A percentile compares a stretch with the other conserved stretches of the same genome.
Evolutionary conservation across 2,888 invertebrate species (phyloP).

Genomic region (Epirrita christyi): DNA sequence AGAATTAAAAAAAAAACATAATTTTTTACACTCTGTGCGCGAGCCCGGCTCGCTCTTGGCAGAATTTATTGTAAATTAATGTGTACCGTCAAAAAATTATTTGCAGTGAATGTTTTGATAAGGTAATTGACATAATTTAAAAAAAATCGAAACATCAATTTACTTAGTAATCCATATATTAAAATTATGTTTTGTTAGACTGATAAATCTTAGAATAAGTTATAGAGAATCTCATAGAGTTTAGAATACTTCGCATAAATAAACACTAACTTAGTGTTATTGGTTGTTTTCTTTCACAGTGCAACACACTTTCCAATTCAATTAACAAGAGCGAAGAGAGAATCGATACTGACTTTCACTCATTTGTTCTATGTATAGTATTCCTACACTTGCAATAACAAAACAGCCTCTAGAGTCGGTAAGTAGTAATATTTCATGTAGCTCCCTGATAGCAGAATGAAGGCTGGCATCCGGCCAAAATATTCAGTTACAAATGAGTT

Average conservation of each 20-base stretch:
- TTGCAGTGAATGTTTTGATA: too few species aligned
- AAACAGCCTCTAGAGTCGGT: constrained; percentile 31
- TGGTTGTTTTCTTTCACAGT: constrained; percentile 28
- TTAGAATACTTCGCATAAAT: constrained; percentile 45
- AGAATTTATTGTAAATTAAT: too few species aligned
- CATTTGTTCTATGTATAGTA: constrained; percentile 18
- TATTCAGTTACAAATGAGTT: constrained; percentile 61
- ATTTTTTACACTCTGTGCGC: too few species aligned
- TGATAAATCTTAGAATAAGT: constrained; percentile 53
- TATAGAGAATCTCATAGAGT: constrained; percentile 47
- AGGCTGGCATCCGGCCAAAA: constrained; percentile 65
- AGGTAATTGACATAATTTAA: too few species aligned
- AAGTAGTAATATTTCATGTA: constrained; percentile 46
- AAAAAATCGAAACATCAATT: too few species aligned
- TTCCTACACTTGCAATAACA: constrained; percentile 24
- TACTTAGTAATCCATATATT: background rate
- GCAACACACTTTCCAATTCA: constrained; percentile 25
- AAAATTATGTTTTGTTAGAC: constrained; percentile 48
- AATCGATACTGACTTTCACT: constrained; percentile 30
- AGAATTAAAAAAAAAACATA: too few species aligned
- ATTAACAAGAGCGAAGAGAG: constrained; percentile 20
- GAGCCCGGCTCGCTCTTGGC: too few species aligned
- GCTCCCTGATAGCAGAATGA: constrained; percentile 50
- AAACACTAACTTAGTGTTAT: constrained; percentile 37
- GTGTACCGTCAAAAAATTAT: too few species aligned